Evolutionary conservation across 1,140 invertebrate genomes (phyloP), one percentile per base, ranked within the genome.

Genomic region (Macrocentrus cingulum): DNA sequence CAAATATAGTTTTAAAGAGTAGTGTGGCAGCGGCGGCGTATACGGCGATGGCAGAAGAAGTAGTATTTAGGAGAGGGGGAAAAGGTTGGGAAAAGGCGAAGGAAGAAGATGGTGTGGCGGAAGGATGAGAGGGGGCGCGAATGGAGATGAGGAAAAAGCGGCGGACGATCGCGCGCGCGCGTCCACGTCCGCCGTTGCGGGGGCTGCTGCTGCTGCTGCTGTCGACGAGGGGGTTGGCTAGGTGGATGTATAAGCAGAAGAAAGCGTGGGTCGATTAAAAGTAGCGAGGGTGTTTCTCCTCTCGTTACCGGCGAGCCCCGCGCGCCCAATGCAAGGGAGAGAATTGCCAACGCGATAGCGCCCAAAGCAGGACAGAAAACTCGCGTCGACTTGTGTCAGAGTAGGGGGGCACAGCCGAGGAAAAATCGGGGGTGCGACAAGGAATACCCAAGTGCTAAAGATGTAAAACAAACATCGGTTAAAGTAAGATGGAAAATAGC

Each of bases 231-330:
- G 50, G 52, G 46, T 64, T 58, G 57, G 63, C 45, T n/a, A 20
- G 60, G 66, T 61, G n/a, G n/a, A 44, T 76, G 75, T 77, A 77
- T 76, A 76, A 80, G 77, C 74, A 77, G 71, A 79, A 79, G 77
- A 80, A 79, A 80, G 76, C 77, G 74, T 73, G 78, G 78, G 78
- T 79, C 77, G 78, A 80, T 79, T 80, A 80, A 80, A 80, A 80
- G 77, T 79, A 80, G 76, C 78, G 76, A 80, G 77, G 78, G 78
- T 79, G 76, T 79, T 79, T 80, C 77, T 79, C 75, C 76, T 78
- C 77, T 79, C 74, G 77, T 79, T 80, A 80, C 75, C 68, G 68
- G 61, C 63, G 66, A n/a, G n/a, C n/a, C n/a, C n/a, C 61, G 63
- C 68, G 65, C 65, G 66, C n/a, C n/a, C n/a, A 66, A 66, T 58